Percentiles rank a stretch among this genome's conserved stretches.
Evolutionary conservation across 2,797 vertebrate genomes (phyloP).

Genomic region (Enteromius mattozi): DNA sequence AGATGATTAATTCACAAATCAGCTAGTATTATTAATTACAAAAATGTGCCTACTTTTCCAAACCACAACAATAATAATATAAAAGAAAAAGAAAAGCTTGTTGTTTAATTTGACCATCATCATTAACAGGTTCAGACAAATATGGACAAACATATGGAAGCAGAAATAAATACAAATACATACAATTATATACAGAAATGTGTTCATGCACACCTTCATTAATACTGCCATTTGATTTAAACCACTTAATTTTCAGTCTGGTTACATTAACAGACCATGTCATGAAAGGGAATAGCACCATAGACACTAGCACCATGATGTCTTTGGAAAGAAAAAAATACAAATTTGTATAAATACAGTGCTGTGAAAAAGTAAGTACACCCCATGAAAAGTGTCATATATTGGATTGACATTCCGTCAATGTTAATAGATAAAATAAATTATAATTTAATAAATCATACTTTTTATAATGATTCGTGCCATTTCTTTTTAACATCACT

Average conservation of each 20-base stretch:
- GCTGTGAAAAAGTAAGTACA: background rate
- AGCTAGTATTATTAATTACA: constrained; percentile 1
- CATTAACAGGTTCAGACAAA: constrained; percentile 6
- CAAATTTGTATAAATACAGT: background rate
- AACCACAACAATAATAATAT: background rate
- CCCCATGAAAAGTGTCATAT: background rate
- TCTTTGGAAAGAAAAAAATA: constrained; percentile 1
- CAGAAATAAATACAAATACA: constrained; percentile 98
- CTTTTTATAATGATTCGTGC: background rate
- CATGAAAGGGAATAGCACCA: constrained; percentile 30
- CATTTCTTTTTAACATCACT: constrained; percentile 22
- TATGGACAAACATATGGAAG: constrained; percentile 74
- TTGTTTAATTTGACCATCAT: constrained; percentile 39
- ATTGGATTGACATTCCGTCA: background rate
- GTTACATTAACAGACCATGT: constrained; percentile 56
- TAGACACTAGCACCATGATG: constrained; percentile 19
- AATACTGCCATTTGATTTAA: constrained; percentile 86
- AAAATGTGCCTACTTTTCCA: background rate
- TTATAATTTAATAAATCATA: background rate
- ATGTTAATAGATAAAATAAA: background rate
- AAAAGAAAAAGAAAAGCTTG: constrained; percentile 12
- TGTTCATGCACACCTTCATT: constrained; percentile 82
- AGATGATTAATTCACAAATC: constrained; percentile 11
- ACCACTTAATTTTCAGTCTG: constrained; percentile 79
- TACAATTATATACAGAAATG: constrained; percentile 93